Base-by-base conservation (phyloP, 2,113 vertebrate species). In the Rhineura floridana region DNA sequence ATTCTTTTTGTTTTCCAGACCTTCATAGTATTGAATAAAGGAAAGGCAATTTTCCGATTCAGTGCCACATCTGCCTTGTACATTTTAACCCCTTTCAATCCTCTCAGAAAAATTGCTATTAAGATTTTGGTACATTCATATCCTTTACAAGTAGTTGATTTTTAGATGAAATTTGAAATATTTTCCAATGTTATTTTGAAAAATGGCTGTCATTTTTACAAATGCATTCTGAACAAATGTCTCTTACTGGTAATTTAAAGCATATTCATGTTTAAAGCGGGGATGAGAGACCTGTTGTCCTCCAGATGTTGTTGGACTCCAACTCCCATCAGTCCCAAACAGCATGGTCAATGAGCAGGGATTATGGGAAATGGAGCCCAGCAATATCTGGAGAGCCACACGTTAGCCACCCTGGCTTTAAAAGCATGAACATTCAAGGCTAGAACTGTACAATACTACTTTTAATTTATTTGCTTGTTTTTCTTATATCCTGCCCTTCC, bases 111-210 rank as follows among this genome's bases (percentile, higher is more conserved):
- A 98, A 96, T 99, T 97, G 98, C 99, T 97, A 98, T 99, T 94
- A 98, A 95, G 92, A 98, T 99, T 97, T 98, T 99, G 95, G 98
- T 99, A 94, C 98, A 99, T 96, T 98, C 98, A 99, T 99, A 99
- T 99, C 99, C 99, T 99, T 99, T 98, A 92, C 63, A 87, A 90
- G 85, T 83, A 63, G 84, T 85, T 83, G 81, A 79, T 90, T 65
- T 85, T 90, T 84, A 89, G 89, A 42, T 4, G 5, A 44, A 87
- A 81, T 70, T 5, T 80, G 28, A 72, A 59, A 30, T 79, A 39
- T 81, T 72, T 72, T 65, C n/a, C 17, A 67, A 48, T 73, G 55
- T 42, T 50, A 23, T 81, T 46, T 86, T 62, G 15, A 50, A 73
- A 75, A 63, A 46, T 28, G 21, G 36, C 17, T 55, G 17, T 19